Evolutionary conservation across 1,140 invertebrate species (phyloP).

Genomic region (Trichonephila clavipes): DNA sequence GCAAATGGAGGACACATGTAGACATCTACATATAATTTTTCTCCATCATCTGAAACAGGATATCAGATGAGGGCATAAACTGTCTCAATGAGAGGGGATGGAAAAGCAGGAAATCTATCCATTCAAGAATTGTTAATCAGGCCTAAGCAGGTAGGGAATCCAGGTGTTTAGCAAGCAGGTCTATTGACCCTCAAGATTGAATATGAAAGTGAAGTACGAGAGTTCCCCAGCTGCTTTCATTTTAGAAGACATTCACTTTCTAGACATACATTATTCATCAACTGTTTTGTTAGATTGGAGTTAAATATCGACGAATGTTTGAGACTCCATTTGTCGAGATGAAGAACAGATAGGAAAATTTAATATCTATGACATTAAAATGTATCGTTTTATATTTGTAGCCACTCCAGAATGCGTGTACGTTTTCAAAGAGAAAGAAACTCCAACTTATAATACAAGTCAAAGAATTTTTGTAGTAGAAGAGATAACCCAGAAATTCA

Average conservation of each 20-base stretch:
- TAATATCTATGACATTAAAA: no score
- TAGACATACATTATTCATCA: neutral
- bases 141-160: neutral
- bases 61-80: neutral
- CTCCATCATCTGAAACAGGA: neutral
- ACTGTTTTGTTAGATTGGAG: neutral
- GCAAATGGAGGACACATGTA: neutral
- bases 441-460: no score
- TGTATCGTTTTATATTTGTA: no score
- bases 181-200: slow-evolving; percentile 20
- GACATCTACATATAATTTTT: neutral
- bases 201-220: neutral
- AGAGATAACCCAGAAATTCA: no score
- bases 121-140: slow-evolving; percentile 11
- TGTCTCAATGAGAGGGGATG: neutral
- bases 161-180: slow-evolving; percentile 38
- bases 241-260: slow-evolving; percentile 48
- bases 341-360: no score
- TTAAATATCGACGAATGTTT: neutral
- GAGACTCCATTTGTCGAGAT: no score
- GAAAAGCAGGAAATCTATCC: neutral
- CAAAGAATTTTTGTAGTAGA: no score
- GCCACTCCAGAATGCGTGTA: no score
- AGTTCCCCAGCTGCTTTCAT: slow-evolving; percentile 10
- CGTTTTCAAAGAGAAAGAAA: no score